These are phyloP conservation scores for Protonibea diacanthus DNA, from an alignment of 2,797 vertebrate species.

Conservation along the genomic window DNA sequence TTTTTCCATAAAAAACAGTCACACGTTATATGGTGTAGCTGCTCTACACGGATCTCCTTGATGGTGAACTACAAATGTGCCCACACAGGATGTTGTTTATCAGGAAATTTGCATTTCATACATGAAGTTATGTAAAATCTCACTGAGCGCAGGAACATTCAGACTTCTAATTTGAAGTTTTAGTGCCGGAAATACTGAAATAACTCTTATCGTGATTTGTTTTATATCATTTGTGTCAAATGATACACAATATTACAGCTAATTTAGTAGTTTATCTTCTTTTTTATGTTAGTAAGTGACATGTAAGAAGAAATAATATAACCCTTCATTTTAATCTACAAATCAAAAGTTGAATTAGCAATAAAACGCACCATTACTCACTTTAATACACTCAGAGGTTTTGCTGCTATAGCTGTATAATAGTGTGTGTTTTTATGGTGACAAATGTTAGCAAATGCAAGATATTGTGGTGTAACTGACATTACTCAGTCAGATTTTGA, in stretches of 20 bases:
- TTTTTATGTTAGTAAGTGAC: background rate
- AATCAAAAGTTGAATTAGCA: background rate
- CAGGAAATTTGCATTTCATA: conserved; percentile 21
- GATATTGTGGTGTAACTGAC: background rate
- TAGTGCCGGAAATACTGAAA: background rate
- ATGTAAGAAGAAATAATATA: background rate
- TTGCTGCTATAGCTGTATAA: background rate
- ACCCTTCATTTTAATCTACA: background rate
- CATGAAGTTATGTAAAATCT: background rate
- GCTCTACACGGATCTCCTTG: conserved; percentile 10
- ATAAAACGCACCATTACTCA: background rate
- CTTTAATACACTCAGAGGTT: background rate
- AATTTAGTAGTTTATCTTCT: background rate
- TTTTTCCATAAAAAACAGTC: background rate
- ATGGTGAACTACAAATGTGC: conserved; percentile 26
- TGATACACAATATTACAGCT: background rate
- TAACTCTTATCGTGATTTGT: background rate
- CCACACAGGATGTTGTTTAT: background rate
- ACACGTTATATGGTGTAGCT: background rate
- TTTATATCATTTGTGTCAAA: background rate
- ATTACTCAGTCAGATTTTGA: background rate
- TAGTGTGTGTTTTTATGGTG: background rate
- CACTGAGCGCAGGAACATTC: background rate
- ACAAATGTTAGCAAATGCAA: background rate
- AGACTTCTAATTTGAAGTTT: conserved; percentile 1